Evolutionary conservation across 2,888 invertebrate genomes (phyloP), one percentile per base, ranked within the genome.

Genomic region (Rhingia campestris): DNA sequence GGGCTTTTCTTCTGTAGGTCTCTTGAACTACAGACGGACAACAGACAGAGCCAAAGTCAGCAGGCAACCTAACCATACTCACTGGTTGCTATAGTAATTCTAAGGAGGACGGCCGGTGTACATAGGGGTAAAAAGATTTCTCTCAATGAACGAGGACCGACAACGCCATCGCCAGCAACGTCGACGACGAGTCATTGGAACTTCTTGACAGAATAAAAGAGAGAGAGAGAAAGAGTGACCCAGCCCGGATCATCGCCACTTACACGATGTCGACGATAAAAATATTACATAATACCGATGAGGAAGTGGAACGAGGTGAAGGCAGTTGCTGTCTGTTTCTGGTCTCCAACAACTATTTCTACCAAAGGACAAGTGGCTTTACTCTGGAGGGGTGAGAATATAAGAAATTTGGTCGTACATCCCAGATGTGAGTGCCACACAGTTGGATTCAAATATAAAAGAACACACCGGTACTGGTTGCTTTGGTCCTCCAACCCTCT

Each of bases 241-340:
- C 56, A 54, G 54, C 74, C 59, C 81, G 67, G 32, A 77, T 59
- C 76, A 72, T 64, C 69, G 76, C 75, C 76, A 81, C 76, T 76
- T 77, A 72, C 63, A 82, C 73, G 73, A 80, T 53, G 54, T 61
- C 80, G 66, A 84, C 74, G 74, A 84, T 69, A 80, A 84, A 72
- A 84, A 75, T 80, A 84, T 84, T 80, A 84, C 84, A 84, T 84
- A 84, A 84, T 80, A 80, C 49, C 69, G 47, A 54, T 49, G 80
- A 84, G 67, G 47, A 74, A 75, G 59, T 66, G 70, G 75, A 75
- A 84, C 51, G 75, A 80, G 80, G 80, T 70, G 64, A 75, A 80
- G 80, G 74, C 80, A 61, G 47, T 45, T 22, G 63, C 39, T 70
- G 22, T 22, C 22, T 22, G 76, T 58, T 69, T 69, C 41, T 63